Conservation (phyloP, 1,140 invertebrate genomes). For the Meloidogyne floridensis region DNA sequence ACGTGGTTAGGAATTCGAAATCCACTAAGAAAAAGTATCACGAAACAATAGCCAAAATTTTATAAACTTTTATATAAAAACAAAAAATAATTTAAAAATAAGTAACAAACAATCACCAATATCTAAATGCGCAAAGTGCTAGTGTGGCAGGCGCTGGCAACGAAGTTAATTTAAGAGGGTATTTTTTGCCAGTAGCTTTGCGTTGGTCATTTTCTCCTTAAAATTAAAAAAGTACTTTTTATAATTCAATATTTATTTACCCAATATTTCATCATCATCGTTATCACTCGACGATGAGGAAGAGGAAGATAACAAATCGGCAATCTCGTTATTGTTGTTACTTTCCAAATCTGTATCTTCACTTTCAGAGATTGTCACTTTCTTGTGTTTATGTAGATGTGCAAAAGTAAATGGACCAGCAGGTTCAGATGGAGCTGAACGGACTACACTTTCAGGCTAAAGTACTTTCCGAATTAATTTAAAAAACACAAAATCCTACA, state of each 20-base stretch:
- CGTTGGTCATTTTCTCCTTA: background rate
- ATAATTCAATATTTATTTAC: background rate
- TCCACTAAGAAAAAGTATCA: too few species aligned
- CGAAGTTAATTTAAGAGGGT: background rate
- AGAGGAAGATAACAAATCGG: background rate
- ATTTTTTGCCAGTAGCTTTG: background rate
- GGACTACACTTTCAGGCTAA: background rate
- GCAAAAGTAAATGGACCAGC: background rate
- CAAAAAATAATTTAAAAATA: background rate
- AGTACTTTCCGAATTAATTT: background rate
- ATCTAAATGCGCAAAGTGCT: constrained; percentile 5
- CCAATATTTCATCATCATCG: background rate
- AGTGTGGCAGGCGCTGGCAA: background rate
- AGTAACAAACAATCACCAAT: background rate
- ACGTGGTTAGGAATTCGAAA: too few species aligned
- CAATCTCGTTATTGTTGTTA: background rate
- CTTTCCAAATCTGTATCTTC: background rate
- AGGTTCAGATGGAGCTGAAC: background rate
- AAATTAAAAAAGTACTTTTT: background rate
- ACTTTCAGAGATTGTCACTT: background rate
- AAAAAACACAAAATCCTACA: background rate
- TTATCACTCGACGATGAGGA: background rate
- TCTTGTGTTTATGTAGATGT: background rate
- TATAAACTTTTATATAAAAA: background rate
- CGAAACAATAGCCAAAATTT: too few species aligned